These are phyloP conservation scores for Uropetala carovei DNA, from an alignment of 2,888 invertebrate species.

Conservation along the genomic window DNA sequence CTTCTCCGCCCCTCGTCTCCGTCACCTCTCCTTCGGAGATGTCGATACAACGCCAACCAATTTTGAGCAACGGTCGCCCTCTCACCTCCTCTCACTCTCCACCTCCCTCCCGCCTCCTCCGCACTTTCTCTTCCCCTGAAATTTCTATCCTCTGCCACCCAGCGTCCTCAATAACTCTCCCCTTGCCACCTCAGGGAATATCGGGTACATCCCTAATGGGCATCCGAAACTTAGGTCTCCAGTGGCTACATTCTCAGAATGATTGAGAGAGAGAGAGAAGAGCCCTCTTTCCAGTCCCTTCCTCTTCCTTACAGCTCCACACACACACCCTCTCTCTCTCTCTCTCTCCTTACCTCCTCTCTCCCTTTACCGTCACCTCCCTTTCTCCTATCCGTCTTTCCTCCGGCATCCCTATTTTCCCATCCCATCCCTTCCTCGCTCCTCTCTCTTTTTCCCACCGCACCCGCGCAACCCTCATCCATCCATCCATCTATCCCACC, in stretches of 20 bases:
- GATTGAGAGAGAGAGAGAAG: slow-evolving; percentile 47
- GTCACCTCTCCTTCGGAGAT: background rate
- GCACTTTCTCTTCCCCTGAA: background rate
- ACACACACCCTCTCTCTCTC: background rate
- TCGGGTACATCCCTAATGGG: slow-evolving; percentile 59
- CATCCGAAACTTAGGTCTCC: slow-evolving; percentile 59
- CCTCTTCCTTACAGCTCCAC: background rate
- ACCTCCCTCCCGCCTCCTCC: background rate
- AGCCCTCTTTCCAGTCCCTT: background rate
- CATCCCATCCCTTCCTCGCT: background rate
- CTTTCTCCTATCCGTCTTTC: background rate
- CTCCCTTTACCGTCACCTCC: background rate
- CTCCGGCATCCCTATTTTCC: background rate
- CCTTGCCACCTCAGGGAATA: slow-evolving; percentile 48
- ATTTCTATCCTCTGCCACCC: background rate
- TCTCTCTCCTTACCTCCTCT: background rate
- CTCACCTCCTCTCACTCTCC: background rate
- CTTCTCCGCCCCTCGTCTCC: background rate
- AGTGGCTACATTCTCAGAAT: slow-evolving; percentile 44
- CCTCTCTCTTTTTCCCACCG: background rate
- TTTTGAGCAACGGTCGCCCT: slow-evolving; percentile 20
- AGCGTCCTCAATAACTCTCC: slow-evolving; percentile 44
- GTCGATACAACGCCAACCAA: slow-evolving; percentile 61
- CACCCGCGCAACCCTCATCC: no score
- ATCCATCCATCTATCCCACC: background rate